Conservation (phyloP, 2,113 vertebrate genomes). For the Mobula hypostoma region DNA sequence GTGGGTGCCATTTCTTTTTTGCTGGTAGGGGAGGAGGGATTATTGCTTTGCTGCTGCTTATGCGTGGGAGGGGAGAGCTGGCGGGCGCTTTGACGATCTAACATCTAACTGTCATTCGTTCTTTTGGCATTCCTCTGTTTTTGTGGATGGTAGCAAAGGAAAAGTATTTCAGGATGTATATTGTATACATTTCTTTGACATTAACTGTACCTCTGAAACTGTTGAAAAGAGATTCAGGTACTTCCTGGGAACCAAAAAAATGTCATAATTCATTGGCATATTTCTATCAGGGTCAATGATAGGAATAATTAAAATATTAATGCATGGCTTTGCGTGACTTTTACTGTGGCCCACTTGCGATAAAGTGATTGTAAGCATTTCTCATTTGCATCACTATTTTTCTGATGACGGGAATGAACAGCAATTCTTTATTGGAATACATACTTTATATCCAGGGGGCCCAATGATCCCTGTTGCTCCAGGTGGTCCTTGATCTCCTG, state of each 20-base stretch:
- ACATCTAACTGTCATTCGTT: no score
- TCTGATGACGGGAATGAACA: neutral
- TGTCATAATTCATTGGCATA: neutral
- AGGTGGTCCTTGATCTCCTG: constrained; percentile 55
- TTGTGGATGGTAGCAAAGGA: no score
- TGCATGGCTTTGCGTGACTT: no score
- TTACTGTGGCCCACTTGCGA: neutral
- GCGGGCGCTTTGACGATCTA: no score
- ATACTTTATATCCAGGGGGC: constrained; percentile 64
- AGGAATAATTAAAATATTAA: neutral
- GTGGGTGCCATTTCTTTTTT: no score
- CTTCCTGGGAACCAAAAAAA: neutral
- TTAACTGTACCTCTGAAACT: no score
- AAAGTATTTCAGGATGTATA: no score
- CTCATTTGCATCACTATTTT: neutral
- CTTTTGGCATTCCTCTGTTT: no score
- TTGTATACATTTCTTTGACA: no score
- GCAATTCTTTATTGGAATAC: constrained; percentile 42
- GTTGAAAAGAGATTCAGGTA: neutral
- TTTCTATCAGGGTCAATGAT: neutral
- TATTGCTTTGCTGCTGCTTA: no score
- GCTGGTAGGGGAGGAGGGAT: no score
- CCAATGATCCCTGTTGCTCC: constrained; percentile 60
- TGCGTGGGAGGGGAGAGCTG: no score
- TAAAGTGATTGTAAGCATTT: neutral